These are phyloP conservation scores for Alcis repandata DNA, from an alignment of 2,888 invertebrate genomes.

Conservation along the genomic window DNA sequence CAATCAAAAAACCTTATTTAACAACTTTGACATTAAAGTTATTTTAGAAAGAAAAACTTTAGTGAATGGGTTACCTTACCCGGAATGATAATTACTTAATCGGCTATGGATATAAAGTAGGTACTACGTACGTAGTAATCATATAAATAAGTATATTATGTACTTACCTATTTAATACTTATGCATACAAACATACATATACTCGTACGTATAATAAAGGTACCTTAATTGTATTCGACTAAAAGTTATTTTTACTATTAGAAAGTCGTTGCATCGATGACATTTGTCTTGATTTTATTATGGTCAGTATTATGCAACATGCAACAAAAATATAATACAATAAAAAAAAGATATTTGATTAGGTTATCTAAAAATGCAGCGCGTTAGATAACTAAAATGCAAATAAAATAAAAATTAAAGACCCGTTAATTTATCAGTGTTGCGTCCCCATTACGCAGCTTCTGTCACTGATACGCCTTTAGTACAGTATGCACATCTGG, in stretches of 20 bases:
- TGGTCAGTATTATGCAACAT: not conserved
- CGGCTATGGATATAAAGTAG: too few relatives aligned
- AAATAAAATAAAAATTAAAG: conserved; percentile 33
- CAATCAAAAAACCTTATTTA: not conserved
- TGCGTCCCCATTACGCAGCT: conserved; percentile 73
- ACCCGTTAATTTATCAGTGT: conserved; percentile 73
- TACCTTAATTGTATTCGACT: too few relatives aligned
- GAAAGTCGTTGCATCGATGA: too few relatives aligned
- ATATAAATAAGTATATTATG: too few relatives aligned
- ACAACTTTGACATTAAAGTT: too few relatives aligned
- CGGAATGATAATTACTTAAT: too few relatives aligned
- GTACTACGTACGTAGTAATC: too few relatives aligned
- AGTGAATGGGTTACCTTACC: too few relatives aligned
- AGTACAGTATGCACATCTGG: conserved; percentile 84
- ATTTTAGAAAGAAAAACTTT: too few relatives aligned
- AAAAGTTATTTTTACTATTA: too few relatives aligned
- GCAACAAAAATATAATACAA: not conserved
- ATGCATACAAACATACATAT: not conserved
- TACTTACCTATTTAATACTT: too few relatives aligned
- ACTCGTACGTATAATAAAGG: not conserved
- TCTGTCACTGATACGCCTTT: conserved; percentile 76
- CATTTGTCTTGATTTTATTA: too few relatives aligned
- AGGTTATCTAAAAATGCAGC: not conserved
- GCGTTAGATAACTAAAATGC: not conserved
- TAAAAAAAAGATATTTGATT: not conserved